Percentiles rank a stretch among this genome's conserved stretches.
phyloP scores from a whole-genome alignment of 2,797 vertebrate species.

The Periparus ater region DNA sequence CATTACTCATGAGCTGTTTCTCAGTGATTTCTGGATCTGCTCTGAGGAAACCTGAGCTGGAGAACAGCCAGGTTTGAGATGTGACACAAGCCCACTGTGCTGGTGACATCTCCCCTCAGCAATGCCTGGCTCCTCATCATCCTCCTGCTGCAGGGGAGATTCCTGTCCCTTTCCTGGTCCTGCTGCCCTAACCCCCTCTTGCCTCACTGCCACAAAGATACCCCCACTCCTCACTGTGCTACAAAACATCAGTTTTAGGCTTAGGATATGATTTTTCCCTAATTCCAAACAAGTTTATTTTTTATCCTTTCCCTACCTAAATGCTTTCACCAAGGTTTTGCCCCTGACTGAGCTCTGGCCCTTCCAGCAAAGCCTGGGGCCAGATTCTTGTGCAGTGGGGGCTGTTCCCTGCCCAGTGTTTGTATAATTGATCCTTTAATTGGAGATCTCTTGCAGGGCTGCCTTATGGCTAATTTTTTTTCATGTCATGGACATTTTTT shows the following conservation, averaged over 20 bases:
- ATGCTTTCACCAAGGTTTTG: background rate
- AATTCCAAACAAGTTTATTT: background rate
- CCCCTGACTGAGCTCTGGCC: background rate
- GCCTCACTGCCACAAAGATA: background rate
- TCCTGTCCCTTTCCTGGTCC: background rate
- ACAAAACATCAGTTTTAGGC: background rate
- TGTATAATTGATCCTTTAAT: background rate
- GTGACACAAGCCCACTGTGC: background rate
- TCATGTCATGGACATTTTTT: rapidly evolving
- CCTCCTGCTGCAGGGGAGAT: background rate
- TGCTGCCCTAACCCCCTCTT: background rate
- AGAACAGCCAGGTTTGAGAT: background rate
- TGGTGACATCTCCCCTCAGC: background rate
- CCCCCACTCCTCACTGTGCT: background rate
- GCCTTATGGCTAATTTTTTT: background rate
- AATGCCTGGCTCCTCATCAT: background rate
- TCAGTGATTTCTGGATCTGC: background rate
- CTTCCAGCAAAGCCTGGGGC: background rate
- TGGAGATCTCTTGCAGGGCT: background rate
- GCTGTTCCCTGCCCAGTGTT: background rate
- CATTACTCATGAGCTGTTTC: background rate
- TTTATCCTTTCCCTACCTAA: background rate
- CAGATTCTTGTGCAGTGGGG: background rate
- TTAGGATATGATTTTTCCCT: background rate
- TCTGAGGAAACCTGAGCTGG: background rate